Evolutionary conservation across 2,113 vertebrate genomes (phyloP).

Genomic region (Clarias gariepinus): DNA sequence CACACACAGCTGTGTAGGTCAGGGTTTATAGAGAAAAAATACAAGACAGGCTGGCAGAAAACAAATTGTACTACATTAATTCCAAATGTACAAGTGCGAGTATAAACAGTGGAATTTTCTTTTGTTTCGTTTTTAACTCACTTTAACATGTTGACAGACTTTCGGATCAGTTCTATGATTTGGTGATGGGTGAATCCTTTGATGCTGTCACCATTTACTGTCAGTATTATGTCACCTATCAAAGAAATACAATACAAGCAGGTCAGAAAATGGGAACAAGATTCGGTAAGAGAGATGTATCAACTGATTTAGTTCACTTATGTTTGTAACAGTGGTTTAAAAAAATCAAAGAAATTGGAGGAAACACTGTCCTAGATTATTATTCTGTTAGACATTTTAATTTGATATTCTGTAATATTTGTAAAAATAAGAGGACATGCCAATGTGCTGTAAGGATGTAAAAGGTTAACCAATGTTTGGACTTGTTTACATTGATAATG

Average conservation of each 20-base stretch:
- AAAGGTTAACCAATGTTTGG: neutral
- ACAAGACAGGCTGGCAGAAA: neutral
- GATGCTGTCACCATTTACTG: slow-evolving; percentile 80
- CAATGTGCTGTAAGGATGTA: too few species aligned
- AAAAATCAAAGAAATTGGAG: neutral
- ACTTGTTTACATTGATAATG: slow-evolving; percentile 20
- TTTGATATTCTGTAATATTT: neutral
- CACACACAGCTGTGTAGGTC: neutral
- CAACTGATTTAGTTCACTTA: neutral
- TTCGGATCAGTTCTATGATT: slow-evolving; percentile 81
- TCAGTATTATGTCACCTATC: slow-evolving; percentile 85
- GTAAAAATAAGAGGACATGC: too few species aligned
- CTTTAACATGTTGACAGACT: slow-evolving; percentile 85
- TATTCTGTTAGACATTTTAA: neutral
- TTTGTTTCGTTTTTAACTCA: slow-evolving; percentile 63
- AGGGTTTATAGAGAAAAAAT: neutral
- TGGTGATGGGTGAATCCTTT: slow-evolving; percentile 81
- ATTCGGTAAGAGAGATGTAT: neutral
- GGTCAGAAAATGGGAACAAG: slow-evolving; percentile 28
- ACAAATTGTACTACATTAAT: neutral
- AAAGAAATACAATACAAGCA: slow-evolving; percentile 40
- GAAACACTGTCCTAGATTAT: neutral
- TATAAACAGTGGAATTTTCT: neutral
- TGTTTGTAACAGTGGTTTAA: neutral
- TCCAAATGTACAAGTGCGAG: neutral